Base-by-base conservation (phyloP, 2,113 vertebrate genomes). In the Sialia sialis region DNA sequence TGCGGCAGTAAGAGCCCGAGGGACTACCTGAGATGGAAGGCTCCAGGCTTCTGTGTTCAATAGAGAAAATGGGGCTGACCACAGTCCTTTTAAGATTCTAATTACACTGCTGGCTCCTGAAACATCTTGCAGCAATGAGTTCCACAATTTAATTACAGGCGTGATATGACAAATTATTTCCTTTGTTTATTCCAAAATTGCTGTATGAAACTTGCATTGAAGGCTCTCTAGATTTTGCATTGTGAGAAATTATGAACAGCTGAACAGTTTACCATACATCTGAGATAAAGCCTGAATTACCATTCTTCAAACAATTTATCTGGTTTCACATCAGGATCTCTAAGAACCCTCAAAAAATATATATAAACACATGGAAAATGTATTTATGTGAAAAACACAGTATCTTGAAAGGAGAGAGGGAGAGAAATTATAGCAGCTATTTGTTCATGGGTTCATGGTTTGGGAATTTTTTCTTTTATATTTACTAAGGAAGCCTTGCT, bases 81-180 rank as follows among this genome's bases (percentile, higher is more conserved):
- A 75, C 87, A 81, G 59, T n/a, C 81, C 59, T 91, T 91, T 84
- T 69, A 74, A 77, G 55, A 89, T 72, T 81, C 60, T 89, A 89
- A 96, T 93, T 93, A 91, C 56, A 64, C n/a, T 91, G 70, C 29
- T 82, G 87, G 87, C 84, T 91, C 66, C 84, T 84, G 34, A 62
- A 94, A 49, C 36, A 49, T 82, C 77, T 91, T 94, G 52, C 54
- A 55, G 68, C 52, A 95, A 55, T 38, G 73, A 81, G 44, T 81
- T 84, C 26, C 84, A 77, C 51, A 84, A 84, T 87, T 86, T 95
- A 93, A 89, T 93, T 91, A 82, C 55, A 87, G 69, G 25, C 1
- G 1, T 56, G 74, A 74, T 89, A 78, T 22, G 81, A 94, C 77
- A 75, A 89, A 93, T 19, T 84, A 89, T 36, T 89, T 94, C 63